These are phyloP conservation scores for Microtus montanus DNA, from an alignment of 2,113 vertebrate genomes.

Conservation along the genomic window DNA sequence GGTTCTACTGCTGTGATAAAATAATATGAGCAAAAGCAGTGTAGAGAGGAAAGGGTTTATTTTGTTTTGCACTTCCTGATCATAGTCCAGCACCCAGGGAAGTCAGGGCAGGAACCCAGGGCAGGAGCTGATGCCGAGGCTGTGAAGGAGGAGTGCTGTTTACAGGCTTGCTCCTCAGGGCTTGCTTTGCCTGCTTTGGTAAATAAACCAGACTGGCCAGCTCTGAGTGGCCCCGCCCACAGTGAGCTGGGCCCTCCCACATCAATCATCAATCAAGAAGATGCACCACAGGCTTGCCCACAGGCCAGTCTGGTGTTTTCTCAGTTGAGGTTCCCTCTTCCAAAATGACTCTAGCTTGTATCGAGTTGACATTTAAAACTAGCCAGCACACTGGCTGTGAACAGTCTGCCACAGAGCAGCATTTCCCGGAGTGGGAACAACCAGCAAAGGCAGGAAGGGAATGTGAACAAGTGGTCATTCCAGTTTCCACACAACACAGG, in stretches of 20 bases:
- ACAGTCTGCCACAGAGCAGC: not conserved
- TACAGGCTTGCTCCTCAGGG: not conserved
- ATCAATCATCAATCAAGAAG: not conserved
- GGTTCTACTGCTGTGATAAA: not conserved
- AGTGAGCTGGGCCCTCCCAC: not conserved
- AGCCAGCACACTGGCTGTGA: not conserved
- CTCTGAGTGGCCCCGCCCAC: not conserved
- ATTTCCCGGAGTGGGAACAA: not conserved
- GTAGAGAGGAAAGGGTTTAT: not conserved
- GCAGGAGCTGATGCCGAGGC: not conserved
- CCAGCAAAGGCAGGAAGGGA: not conserved
- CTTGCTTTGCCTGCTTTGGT: not conserved
- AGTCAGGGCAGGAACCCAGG: not conserved
- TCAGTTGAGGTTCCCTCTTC: not conserved
- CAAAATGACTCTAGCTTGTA: not conserved
- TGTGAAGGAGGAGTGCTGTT: not conserved
- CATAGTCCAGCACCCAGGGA: not conserved
- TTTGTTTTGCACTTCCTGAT: not conserved
- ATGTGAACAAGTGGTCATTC: not conserved
- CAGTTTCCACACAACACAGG: not conserved
- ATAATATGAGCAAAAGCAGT: not conserved
- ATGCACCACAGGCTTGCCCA: not conserved
- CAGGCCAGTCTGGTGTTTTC: not conserved
- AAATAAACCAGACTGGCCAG: not conserved
- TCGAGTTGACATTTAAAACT: not conserved